Conservation (phyloP, 1,140 invertebrate species). For the Eubasilissa regina region DNA sequence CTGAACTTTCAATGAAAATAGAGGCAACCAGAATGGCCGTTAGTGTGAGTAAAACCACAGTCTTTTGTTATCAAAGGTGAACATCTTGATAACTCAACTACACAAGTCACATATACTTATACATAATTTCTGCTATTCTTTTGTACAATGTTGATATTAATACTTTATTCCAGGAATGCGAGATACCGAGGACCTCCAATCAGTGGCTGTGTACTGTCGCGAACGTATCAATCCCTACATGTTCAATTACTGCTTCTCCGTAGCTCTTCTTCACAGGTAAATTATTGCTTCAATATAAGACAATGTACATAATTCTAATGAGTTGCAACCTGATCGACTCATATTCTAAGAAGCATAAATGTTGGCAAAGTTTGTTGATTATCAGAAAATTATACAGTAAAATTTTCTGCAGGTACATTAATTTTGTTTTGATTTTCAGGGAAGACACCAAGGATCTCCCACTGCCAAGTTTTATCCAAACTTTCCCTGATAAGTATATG, state of each 20-base stretch:
- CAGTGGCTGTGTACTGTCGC: conserved; percentile 80
- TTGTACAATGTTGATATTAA: neutral
- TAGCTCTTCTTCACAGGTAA: conserved; percentile 81
- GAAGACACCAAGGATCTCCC: conserved; percentile 81
- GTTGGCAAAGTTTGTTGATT: too few species aligned
- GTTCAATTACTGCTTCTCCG: conserved; percentile 84
- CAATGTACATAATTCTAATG: too few species aligned
- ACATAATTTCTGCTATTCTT: too few species aligned
- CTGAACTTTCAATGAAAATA: too few species aligned
- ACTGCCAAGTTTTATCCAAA: conserved; percentile 79
- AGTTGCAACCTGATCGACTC: too few species aligned
- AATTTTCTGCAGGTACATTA: neutral
- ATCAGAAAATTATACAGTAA: too few species aligned
- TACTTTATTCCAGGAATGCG: conserved; percentile 75
- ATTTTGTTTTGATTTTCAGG: conserved; percentile 56
- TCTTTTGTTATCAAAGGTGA: too few species aligned
- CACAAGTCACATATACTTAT: too few species aligned
- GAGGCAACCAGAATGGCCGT: too few species aligned
- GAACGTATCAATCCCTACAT: conserved; percentile 84
- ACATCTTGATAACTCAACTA: too few species aligned
- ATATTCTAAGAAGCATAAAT: too few species aligned
- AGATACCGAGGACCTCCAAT: conserved; percentile 80
- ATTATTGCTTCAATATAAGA: neutral
- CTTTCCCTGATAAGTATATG: conserved; percentile 86
- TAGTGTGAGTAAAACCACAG: too few species aligned